Percentiles rank a stretch among this genome's conserved stretches.
Conservation (phyloP, 1,140 invertebrate species). For the Drosophila parabipectinata region DNA sequence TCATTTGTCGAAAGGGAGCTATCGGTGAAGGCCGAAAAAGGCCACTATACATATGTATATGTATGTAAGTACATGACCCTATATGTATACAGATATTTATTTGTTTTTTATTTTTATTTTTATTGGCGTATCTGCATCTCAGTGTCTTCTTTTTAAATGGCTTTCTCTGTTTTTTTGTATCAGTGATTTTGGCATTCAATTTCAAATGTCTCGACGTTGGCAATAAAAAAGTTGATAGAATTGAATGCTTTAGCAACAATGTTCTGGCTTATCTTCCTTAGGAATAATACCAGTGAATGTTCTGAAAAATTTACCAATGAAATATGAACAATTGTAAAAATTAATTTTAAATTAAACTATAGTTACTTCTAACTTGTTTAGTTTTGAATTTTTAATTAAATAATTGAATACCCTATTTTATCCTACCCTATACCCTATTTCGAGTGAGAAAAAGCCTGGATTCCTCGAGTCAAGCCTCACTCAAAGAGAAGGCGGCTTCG, state of each 20-base stretch:
- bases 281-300: conserved; percentile 1
- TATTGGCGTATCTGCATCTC: conserved; percentile 40
- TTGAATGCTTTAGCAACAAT: conserved; percentile 17
- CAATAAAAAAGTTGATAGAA: conserved; percentile 50
- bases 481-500: conserved; percentile 18
- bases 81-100: conserved; percentile 6
- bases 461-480: conserved; percentile 4
- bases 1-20: conserved; percentile 18
- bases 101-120: conserved; percentile 16
- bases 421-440: neutral
- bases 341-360: too few species aligned
- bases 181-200: conserved; percentile 36
- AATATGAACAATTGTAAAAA: neutral
- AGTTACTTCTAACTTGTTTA: neutral
- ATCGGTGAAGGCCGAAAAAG: neutral
- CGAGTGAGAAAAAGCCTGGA: neutral
- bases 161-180: conserved; percentile 26
- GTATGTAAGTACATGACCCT: neutral
- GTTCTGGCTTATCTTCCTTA: conserved; percentile 10
- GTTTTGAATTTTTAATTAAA: too few species aligned
- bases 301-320: neutral
- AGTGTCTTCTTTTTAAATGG: conserved; percentile 25
- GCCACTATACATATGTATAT: neutral
- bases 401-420: too few species aligned
- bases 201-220: conserved; percentile 32